Evolutionary conservation across 2,113 vertebrate species (phyloP).

Genomic region (mouse (Mus musculus)): DNA sequence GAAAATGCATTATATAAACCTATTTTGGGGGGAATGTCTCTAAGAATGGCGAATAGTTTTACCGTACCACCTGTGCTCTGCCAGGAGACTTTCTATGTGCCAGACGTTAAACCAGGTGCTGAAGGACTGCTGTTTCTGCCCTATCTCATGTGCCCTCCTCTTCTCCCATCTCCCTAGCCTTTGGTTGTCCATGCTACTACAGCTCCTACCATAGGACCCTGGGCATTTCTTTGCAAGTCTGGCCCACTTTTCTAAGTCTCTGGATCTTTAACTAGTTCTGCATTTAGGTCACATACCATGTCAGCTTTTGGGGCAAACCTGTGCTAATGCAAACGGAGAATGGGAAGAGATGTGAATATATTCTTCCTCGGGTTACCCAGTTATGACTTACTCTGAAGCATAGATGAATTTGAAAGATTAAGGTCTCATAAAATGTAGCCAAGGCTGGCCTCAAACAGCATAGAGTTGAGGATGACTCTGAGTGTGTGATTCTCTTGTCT

Average conservation of each 20-base stretch:
- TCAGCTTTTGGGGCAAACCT: not conserved
- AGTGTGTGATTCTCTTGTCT: not conserved
- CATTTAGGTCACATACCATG: rapidly evolving
- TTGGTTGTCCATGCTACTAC: too few species aligned
- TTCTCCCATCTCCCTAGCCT: not conserved
- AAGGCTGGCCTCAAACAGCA: not conserved
- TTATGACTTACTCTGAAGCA: not conserved
- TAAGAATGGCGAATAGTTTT: not conserved
- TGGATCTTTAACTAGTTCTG: not conserved
- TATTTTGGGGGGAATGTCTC: not conserved
- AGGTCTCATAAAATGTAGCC: not conserved
- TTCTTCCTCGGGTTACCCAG: not conserved
- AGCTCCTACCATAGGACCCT: not conserved
- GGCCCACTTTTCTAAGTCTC: not conserved
- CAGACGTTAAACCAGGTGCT: too few species aligned
- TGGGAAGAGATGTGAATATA: not conserved
- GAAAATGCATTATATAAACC: not conserved
- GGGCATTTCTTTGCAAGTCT: not conserved
- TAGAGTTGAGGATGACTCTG: not conserved
- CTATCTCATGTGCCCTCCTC: not conserved
- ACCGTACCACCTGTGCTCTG: not conserved
- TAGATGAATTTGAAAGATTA: not conserved
- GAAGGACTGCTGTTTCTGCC: not conserved
- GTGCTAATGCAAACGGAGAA: not conserved
- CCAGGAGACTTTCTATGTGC: not conserved